Conservation (phyloP, 2,888 invertebrate species). For the Frankliniella intonsa region DNA sequence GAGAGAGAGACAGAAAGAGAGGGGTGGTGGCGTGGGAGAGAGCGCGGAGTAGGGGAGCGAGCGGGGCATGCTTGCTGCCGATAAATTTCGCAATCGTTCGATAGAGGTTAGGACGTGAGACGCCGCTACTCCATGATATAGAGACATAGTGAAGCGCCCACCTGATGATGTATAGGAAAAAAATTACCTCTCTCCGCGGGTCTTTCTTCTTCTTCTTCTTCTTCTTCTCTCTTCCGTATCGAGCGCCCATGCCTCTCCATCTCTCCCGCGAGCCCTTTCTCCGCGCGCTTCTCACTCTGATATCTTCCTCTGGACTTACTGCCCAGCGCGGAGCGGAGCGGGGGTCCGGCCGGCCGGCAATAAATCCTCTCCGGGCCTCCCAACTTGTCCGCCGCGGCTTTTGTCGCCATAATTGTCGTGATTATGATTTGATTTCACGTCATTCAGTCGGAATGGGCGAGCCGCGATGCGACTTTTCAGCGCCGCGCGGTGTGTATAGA, state of each 20-base stretch:
- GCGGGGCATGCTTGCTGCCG: too few species aligned
- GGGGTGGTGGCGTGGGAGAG: neutral
- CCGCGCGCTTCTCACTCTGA: neutral
- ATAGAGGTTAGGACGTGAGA: too few species aligned
- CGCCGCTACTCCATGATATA: too few species aligned
- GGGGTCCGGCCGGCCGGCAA: neutral
- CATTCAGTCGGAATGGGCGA: neutral
- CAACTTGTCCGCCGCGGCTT: neutral
- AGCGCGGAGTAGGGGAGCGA: neutral
- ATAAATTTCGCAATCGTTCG: too few species aligned
- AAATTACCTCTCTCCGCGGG: neutral
- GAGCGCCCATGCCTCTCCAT: neutral
- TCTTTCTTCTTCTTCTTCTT: neutral
- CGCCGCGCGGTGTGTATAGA: neutral
- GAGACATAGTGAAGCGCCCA: too few species aligned
- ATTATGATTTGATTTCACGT: conserved; percentile 22
- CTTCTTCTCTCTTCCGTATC: neutral
- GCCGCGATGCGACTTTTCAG: neutral
- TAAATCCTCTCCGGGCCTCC: neutral
- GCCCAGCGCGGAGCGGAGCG: neutral
- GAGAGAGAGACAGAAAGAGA: neutral
- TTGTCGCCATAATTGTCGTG: neutral
- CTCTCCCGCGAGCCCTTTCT: neutral
- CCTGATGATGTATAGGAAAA: too few species aligned
- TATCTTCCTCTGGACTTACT: neutral